Evolutionary conservation across 2,113 vertebrate genomes (phyloP).

Genomic region (Phylloscopus trochilus): DNA sequence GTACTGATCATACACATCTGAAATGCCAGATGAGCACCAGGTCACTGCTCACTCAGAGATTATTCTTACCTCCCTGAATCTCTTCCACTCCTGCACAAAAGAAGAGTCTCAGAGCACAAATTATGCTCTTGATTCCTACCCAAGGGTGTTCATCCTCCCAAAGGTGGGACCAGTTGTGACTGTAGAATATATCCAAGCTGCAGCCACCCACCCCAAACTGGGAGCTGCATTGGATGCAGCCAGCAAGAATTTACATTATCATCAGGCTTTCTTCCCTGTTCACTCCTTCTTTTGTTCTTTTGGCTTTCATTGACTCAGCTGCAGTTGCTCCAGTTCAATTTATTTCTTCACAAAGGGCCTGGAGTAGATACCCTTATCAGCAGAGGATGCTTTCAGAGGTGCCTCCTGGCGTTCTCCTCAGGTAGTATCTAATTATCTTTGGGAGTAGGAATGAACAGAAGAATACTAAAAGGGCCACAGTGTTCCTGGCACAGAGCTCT

Average conservation of each 20-base stretch:
- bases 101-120: background rate
- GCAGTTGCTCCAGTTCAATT: background rate
- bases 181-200: background rate
- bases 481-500: background rate
- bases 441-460: background rate
- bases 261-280: fast-evolving
- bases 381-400: conserved; percentile 2
- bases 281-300: background rate
- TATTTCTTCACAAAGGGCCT: background rate
- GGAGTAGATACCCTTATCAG: background rate
- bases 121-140: background rate
- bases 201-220: background rate
- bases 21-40: background rate
- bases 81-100: background rate
- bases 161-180: background rate
- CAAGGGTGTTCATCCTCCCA: background rate
- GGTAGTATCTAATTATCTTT: background rate
- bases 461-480: background rate
- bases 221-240: background rate
- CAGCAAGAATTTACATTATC: background rate
- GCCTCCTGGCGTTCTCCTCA: background rate
- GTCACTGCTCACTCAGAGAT: background rate
- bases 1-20: background rate
- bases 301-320: background rate
- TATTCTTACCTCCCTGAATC: background rate